Evolutionary conservation across 2,888 invertebrate genomes (phyloP), one percentile per base, ranked within the genome.

Genomic region (Caenorhabditis japonica): DNA sequence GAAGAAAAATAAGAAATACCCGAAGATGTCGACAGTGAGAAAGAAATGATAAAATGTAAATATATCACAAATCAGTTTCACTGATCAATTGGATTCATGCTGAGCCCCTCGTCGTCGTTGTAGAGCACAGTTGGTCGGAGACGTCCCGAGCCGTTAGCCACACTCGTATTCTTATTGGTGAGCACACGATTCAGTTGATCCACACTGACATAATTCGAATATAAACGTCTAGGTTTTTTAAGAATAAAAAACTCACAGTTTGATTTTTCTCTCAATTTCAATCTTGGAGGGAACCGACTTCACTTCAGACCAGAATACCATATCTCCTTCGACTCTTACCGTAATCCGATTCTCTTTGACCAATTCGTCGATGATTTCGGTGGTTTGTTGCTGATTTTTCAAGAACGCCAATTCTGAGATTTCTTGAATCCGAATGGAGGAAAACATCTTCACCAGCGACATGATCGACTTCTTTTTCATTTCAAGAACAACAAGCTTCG

Each of bases 101-200:
- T 76, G 17, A 80, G 66, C 15, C 80, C 80, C 25, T 80, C 80
- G 44, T 80, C 80, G 4, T 80, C 80, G 43, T 74, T 58, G 41
- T 25, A 46, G 27, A 69, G 7, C 8, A 53, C 52, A 1, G 51
- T 33, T 12, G 52, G 58, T 34, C 49, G 38, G n/a, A 15, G 15
- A 27, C 66, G 46, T 34, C 49, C 33, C 3, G 53, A 25, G 5
- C 43, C 36, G 10, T 46, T 4, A 4, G 51, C 64, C 55, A 66
- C 25, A 2, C 5, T 17, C 13, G 27, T 30, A n/a, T 60, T 55
- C 38, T 44, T 64, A 5, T 59, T 55, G 12, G 21, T 17, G 30
- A 61, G 52, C 12, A 59, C 17, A 19, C 19, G n/a, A 23, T 66
- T 58, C 30, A 75, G 27, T 4, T 21, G 8, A 19, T 68, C 69